These are phyloP conservation scores for Callyntrura guangdongensis DNA, from an alignment of 2,888 invertebrate genomes.

Conservation along the genomic window DNA sequence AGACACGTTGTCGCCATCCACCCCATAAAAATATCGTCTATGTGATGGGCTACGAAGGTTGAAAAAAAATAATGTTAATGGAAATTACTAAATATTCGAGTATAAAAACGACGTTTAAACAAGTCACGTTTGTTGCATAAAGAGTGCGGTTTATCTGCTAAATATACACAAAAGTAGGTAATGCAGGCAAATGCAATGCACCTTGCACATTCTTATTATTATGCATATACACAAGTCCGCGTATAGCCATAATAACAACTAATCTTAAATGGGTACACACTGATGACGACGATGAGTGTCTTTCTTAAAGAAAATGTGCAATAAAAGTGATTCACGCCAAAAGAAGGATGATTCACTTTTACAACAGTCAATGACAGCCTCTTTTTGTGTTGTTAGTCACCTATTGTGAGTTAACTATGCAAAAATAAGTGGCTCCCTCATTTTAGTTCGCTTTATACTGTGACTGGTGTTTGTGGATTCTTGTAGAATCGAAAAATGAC, in stretches of 20 bases:
- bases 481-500: no score
- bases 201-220: neutral
- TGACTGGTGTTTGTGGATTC: no score
- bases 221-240: no score
- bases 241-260: no score
- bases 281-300: neutral
- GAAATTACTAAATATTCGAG: slow-evolving; percentile 34
- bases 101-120: neutral
- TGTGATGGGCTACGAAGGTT: neutral
- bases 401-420: no score
- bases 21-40: neutral
- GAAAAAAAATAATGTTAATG: slow-evolving; percentile 58
- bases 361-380: no score
- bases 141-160: slow-evolving; percentile 16
- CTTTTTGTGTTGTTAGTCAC: no score
- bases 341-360: no score
- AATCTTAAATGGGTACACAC: slow-evolving; percentile 9
- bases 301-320: no score
- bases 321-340: no score
- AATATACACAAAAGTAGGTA: neutral
- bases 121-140: slow-evolving; percentile 59
- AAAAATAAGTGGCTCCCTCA: no score
- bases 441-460: no score
- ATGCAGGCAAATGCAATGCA: slow-evolving; percentile 7
- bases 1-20: slow-evolving; percentile 50